Percentiles rank a stretch among this genome's conserved stretches.
phyloP scores from a whole-genome alignment of 2,797 vertebrate genomes.

The Hoplostethus atlanticus region DNA sequence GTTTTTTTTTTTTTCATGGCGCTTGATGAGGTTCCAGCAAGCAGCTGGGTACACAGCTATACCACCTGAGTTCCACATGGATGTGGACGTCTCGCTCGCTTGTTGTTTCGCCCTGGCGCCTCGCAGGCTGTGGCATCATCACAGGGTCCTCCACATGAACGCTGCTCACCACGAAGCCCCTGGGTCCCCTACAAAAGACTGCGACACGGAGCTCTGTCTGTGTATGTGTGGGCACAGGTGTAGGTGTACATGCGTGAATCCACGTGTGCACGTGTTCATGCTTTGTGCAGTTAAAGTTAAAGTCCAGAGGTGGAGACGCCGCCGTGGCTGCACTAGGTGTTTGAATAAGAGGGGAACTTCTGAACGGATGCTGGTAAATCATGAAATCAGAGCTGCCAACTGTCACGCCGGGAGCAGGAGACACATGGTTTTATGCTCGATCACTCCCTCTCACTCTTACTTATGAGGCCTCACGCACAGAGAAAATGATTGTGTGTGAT shows the following conservation, averaged over 20 bases:
- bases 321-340: conserved; percentile 5
- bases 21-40: conserved; percentile 53
- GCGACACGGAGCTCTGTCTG: conserved; percentile 19
- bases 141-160: conserved; percentile 38
- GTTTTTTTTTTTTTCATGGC: conserved; percentile 34
- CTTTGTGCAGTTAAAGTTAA: conserved; percentile 13
- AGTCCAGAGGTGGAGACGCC: conserved; percentile 5
- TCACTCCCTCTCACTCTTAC: conserved; percentile 40
- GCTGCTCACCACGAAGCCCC: conserved; percentile 42
- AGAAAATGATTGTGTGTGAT: conserved; percentile 15
- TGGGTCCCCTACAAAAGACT: conserved; percentile 36
- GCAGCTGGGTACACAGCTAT: conserved; percentile 69
- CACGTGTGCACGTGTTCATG: conserved; percentile 33
- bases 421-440: conserved; percentile 47
- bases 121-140: conserved; percentile 48
- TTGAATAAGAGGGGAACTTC: conserved; percentile 26
- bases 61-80: conserved; percentile 76
- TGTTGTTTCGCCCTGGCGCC: conserved; percentile 56
- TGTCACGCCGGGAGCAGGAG: conserved; percentile 55
- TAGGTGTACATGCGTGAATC: conserved; percentile 4
- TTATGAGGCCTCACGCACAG: conserved; percentile 24
- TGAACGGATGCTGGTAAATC: conserved; percentile 50
- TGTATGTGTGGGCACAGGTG: conserved; percentile 65
- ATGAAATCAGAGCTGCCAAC: conserved; percentile 58
- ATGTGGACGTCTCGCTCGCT: conserved; percentile 36